Evolutionary conservation across 1,140 invertebrate species (phyloP), one percentile per base, ranked within the genome.

Genomic region (Drosophila albomicans): DNA sequence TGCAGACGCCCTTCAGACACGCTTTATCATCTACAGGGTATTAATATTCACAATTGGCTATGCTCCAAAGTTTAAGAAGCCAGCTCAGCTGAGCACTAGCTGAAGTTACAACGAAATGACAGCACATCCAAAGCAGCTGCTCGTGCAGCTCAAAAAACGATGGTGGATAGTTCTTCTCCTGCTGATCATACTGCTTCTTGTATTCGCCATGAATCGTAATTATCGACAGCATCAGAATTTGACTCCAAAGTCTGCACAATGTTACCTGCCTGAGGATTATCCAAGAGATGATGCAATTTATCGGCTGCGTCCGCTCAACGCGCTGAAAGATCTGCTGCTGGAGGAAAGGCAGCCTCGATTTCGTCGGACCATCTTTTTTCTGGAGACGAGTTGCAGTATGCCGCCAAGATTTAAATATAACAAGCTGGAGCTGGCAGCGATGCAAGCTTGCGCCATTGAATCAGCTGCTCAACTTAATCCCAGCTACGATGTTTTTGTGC

Each of bases 401-500:
- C 48, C 48, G 1, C 48, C 4, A 3, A 51, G 35, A n/a, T 2
- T 5, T 10, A n/a, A 8, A 41, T 0, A 56, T 35, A 38, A 38
- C 35, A 8, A 10, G 38, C 38, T 78, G 28, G 56, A 89, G 5
- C 76, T 95, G n/a, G 94, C 92, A 13, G 61, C 93, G 0, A 91
- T 95, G 15, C 94, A 96, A 78, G 95, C 95, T 0, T 96, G 95
- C 75, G 94, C 95, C 1, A 94, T 96, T 1, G 95, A 96, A 92
- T 95, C 95, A 0, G 95, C 95, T 0, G 95, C 95, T 0, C 79
- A 90, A 43, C 93, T 94, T 80, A 95, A 96, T 92, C 94, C 95
- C 15, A 92, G 93, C 52, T 93, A 92, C 63, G 91, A 93, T 15
- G 91, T 96, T 1, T 95, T 94, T 77, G 76, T 96, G 11, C 70